A percentile compares a stretch with the other conserved stretches of the same genome.
Conservation (phyloP, 1,140 invertebrate species). For the Hestina assimilis region DNA sequence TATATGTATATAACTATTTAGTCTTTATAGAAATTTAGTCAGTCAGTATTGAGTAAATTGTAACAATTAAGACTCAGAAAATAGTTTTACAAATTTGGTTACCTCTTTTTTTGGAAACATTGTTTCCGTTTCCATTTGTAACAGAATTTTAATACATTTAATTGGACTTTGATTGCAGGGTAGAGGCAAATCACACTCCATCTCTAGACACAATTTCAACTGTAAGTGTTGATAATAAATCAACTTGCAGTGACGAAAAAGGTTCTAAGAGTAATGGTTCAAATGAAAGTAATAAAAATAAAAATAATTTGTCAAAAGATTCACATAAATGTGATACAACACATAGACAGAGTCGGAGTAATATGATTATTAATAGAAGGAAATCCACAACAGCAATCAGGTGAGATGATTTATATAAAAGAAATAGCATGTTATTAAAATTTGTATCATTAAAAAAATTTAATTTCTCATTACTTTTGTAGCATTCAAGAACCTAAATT, state of each 20-base stretch:
- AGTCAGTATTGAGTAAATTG: too few species aligned
- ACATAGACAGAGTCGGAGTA: constrained; percentile 26
- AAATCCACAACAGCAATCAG: constrained; percentile 34
- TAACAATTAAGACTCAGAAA: too few species aligned
- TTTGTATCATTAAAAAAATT: background rate
- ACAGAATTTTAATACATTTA: too few species aligned
- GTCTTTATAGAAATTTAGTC: too few species aligned
- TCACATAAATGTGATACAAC: constrained; percentile 5
- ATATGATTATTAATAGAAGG: constrained; percentile 41
- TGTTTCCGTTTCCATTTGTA: too few species aligned
- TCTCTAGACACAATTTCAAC: background rate
- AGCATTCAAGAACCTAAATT: constrained; percentile 32
- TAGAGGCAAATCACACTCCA: background rate
- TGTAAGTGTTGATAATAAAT: constrained; percentile 6
- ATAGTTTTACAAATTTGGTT: too few species aligned
- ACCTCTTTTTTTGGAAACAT: too few species aligned
- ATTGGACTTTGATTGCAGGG: background rate
- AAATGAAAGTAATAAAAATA: constrained; percentile 2
- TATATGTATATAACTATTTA: too few species aligned
- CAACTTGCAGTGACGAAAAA: constrained; percentile 1
- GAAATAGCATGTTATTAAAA: background rate
- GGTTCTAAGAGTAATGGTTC: background rate
- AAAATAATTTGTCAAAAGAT: constrained; percentile 3
- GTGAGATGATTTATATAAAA: too few species aligned
- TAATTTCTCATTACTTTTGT: constrained; percentile 13